phyloP scores from a whole-genome alignment of 2,888 invertebrate genomes.

The Melinaea menophilus region DNA sequence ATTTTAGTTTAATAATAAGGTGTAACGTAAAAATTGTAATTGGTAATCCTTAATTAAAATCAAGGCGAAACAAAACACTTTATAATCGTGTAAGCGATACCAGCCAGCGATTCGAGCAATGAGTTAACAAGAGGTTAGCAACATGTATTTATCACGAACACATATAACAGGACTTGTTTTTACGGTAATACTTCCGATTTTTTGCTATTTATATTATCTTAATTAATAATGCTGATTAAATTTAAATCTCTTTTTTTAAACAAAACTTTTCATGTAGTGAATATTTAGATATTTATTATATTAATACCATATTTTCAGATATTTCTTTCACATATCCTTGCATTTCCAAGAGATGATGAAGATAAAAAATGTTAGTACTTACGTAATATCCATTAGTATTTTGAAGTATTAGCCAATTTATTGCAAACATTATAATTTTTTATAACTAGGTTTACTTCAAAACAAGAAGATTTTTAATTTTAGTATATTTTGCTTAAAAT shows the following conservation, averaged over 20 bases:
- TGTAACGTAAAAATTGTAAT: slow-evolving; percentile 12
- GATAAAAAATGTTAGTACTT: slow-evolving; percentile 44
- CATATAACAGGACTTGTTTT: slow-evolving; percentile 42
- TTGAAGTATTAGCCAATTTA: no score
- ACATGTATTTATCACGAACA: slow-evolving; percentile 27
- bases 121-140: slow-evolving; percentile 2
- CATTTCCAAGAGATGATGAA: slow-evolving; percentile 36
- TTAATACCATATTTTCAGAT: slow-evolving; percentile 33
- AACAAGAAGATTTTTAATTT: not conserved
- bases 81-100: slow-evolving; percentile 10
- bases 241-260: not conserved
- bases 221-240: not conserved
- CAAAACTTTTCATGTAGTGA: no score
- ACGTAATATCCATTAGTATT: no score
- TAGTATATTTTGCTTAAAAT: not conserved
- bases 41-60: slow-evolving; percentile 43
- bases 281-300: not conserved
- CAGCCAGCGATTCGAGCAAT: not conserved
- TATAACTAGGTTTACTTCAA: no score
- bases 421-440: no score
- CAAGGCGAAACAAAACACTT: slow-evolving; percentile 43
- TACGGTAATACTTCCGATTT: slow-evolving; percentile 36
- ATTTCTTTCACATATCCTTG: slow-evolving; percentile 34
- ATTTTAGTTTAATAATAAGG: slow-evolving; percentile 40
- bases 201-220: not conserved